These are phyloP conservation scores for Falco columbarius DNA, from an alignment of 2,797 vertebrate genomes.

Conservation along the genomic window DNA sequence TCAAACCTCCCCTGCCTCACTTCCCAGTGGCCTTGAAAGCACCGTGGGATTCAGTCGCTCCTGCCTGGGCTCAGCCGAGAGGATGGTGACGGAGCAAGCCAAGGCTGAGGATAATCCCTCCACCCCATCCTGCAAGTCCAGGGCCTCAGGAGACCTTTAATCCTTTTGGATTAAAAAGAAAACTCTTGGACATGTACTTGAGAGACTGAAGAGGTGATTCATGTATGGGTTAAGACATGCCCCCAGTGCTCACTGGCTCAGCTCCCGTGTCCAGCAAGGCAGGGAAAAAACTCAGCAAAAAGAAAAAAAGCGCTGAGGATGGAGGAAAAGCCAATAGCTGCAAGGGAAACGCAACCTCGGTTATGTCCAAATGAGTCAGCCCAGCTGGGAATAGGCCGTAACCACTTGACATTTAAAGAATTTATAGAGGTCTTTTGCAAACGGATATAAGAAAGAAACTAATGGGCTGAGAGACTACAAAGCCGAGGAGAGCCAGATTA, in stretches of 20 bases:
- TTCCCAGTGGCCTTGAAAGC: not conserved
- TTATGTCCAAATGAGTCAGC: constrained; percentile 12
- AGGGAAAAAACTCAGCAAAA: not conserved
- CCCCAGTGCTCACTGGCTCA: not conserved
- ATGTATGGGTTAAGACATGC: not conserved
- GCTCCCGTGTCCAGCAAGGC: not conserved
- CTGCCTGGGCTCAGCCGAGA: not conserved
- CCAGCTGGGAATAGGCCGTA: constrained; percentile 54
- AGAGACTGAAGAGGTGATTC: not conserved
- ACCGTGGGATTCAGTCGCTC: not conserved
- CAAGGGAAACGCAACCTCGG: constrained; percentile 21
- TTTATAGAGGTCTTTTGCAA: constrained; percentile 61
- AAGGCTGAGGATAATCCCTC: constrained; percentile 15
- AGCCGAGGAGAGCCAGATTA: not conserved
- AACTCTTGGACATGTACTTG: not conserved
- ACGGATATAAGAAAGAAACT: constrained; percentile 55
- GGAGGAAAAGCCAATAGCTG: constrained; percentile 44
- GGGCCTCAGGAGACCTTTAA: constrained; percentile 22
- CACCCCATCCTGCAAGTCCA: not conserved
- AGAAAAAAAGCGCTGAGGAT: not conserved
- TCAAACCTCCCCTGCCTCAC: not conserved
- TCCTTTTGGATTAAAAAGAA: constrained; percentile 24
- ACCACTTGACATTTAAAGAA: constrained; percentile 53
- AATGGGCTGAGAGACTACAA: constrained; percentile 42
- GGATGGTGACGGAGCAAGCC: not conserved